Evolutionary conservation across 2,888 invertebrate species (phyloP), one percentile per base, ranked within the genome.

Genomic region (Cylindroiulus punctatus): DNA sequence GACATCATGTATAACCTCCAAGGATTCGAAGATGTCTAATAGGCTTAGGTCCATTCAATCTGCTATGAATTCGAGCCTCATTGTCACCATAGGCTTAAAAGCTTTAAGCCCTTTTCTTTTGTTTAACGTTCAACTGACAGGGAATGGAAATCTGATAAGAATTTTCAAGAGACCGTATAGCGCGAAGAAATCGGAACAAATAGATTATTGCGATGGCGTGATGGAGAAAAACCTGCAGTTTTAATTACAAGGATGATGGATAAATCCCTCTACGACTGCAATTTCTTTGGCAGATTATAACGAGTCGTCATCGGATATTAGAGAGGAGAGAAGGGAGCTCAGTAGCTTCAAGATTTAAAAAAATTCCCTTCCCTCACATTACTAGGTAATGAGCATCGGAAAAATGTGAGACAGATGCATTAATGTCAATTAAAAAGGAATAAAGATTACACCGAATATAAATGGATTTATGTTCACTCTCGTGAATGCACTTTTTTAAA

Each of bases 141-240:
- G 76, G 76, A 76, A 76, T 76, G 76, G 76, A 76, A 76, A 76
- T 76, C 76, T 76, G 76, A 76, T 76, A 76, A 76, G 76, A 76
- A 76, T 76, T 76, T 65, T 76, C 76, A 30, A 76, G 76, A 76
- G 76, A 76, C 76, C 30, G 26, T 26, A 76, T 10, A 76, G 76
- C 14, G 76, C 76, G 76, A 76, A 76, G 76, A 76, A 76, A 76
- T 30, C 76, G 76, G 76, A 76, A 76, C 76, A 76, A 76, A 76
- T 76, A 76, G 76, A 76, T 76, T 76, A 76, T 76, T 76, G 76
- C 76, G 76, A 76, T 76, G 76, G 76, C 30, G 17, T 76, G 76
- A 76, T 17, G 26, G 14, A 76, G 26, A 26, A 76, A 76, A 76
- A 76, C 30, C 26, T 17, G 14, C 76, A 30, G 76, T 30, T 76